Evolutionary conservation across 2,113 vertebrate genomes (phyloP), one percentile per base, ranked within the genome.

Genomic region (Aphyosemion australe): DNA sequence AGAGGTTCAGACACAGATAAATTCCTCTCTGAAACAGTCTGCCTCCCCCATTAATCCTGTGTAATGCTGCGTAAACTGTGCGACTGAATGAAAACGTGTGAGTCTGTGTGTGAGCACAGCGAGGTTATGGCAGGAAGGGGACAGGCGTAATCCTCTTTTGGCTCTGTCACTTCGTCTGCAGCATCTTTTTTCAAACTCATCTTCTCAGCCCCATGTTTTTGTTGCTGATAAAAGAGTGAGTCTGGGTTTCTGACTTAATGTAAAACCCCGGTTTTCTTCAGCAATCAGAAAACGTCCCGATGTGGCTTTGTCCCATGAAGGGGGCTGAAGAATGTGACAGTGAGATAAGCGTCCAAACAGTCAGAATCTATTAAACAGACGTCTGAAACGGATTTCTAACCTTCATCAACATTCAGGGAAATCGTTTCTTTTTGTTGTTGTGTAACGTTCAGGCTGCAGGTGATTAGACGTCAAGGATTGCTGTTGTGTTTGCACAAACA

Each of bases 1-100:
- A 83, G 83, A 79, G 80, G 84, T 84, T 89, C 82, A 87, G 85
- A 87, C 84, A 49, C 63, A 78, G 86, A 83, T 69, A 83, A 82
- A 86, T 76, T 86, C 80, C 85, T 84, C 82, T 80, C 76, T 62
- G 21, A 84, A 90, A 83, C 74, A 76, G 79, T 72, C 62, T 14
- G 77, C 50, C 76, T 69, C 72, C 79, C 47, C 74, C 72, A 67
- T 76, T 90, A 91, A 87, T 90, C 87, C 88, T 42, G 69, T 60
- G 61, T 88, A 89, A 90, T 85, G 80, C 84, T 82, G 83, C 58
- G 55, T 81, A 80, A 85, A 88, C 81, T 84, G 72, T 64, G 78
- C 1, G 58, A 69, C 83, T 84, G 81, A 86, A 82, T 87, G 79
- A 82, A 82, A 84, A 67, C 74, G 83, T 83, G 79, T 69, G 59